These are phyloP conservation scores for Catocala fraxini DNA, from an alignment of 2,888 invertebrate genomes.

Conservation along the genomic window DNA sequence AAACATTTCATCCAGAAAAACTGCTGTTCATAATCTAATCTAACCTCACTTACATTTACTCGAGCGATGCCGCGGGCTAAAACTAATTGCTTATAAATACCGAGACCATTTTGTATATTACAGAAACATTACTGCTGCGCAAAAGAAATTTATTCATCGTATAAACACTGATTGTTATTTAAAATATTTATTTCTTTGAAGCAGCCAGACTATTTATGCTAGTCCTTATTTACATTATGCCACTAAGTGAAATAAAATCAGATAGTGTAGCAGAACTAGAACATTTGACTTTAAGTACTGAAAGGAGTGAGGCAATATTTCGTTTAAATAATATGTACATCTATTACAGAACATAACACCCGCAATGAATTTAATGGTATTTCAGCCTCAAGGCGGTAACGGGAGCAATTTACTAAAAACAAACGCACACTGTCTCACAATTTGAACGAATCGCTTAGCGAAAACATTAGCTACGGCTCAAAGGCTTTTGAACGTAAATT, in stretches of 20 bases:
- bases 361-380: constrained; percentile 58
- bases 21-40: too few species aligned
- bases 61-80: too few species aligned
- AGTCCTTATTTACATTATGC: background rate
- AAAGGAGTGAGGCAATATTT: constrained; percentile 3
- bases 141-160: background rate
- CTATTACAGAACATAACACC: constrained; percentile 50
- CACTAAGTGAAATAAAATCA: constrained; percentile 2
- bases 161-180: background rate
- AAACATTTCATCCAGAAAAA: too few species aligned
- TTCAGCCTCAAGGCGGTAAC: constrained; percentile 51
- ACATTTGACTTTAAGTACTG: background rate
- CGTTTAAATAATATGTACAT: constrained; percentile 24
- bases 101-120: too few species aligned
- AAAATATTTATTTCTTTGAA: background rate
- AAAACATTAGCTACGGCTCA: constrained; percentile 83
- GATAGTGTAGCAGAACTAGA: background rate
- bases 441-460: constrained; percentile 79
- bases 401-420: constrained; percentile 62
- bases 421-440: constrained; percentile 51
- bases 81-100: too few species aligned
- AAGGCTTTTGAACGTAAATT: constrained; percentile 83
- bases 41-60: too few species aligned
- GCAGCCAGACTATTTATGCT: background rate
- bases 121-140: too few species aligned